Evolutionary conservation across 2,888 invertebrate genomes (phyloP), one percentile per base, ranked within the genome.

Genomic region (Zeuzera pyrina): DNA sequence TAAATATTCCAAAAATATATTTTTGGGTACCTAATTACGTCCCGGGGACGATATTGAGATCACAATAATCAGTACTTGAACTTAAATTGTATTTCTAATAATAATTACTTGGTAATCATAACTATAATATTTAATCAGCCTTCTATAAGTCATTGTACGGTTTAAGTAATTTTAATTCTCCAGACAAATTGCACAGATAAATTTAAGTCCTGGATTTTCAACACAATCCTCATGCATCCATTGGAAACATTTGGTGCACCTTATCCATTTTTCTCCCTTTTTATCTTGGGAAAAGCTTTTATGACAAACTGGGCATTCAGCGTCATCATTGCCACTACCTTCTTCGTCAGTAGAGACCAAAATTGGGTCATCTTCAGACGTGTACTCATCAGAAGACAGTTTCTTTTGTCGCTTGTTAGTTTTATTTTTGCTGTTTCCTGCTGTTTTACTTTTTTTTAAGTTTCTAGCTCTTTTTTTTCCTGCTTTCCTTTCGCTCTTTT

Each of bases 341-440:
- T 39, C 27, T 38, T 38, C 35, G 12, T 41, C 39, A 40, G 30
- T 31, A 34, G 34, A 30, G 6, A 36, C 34, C 21, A 38, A 36
- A 36, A 42, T 19, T 32, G 41, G 30, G 12, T 36, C 36, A 11
- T 42, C 41, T 26, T 43, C 41, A 43, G 35, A 29, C 11, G 35
- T 30, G n/a, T 29, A 22, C 29, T 31, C 23, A 11, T 33, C 33
- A 33, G 33, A 33, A 33, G 27, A 31, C 21, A 16, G 33, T 31
- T 14, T 31, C 11, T 35, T 32, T 16, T 31, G 25, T 19, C 23
- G 27, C 22, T 30, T 30, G 8, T 25, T 33, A 22, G 8, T 33
- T 34, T 27, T 15, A 16, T 35, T 34, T 34, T 35, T 35, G 19
- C 12, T 33, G 24, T 21, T 25, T 25, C 22, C 12, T 23, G 23